Conservation (phyloP, 2,113 vertebrate genomes). For the Galeopterus variegatus region DNA sequence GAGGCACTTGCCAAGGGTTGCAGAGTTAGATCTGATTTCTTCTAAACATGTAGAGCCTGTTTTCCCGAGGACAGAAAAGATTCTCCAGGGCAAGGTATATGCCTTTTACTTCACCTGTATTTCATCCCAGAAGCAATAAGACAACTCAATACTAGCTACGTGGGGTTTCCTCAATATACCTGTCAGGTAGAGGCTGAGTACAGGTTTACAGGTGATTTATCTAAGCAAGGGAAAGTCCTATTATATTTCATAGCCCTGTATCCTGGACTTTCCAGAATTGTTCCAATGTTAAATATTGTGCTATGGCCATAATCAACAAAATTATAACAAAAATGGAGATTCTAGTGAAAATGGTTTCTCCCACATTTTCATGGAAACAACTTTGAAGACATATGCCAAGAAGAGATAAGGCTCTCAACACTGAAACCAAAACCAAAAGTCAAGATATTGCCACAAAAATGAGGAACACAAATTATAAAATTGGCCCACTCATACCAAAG, state of each 20-base stretch:
- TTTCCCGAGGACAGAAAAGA: not conserved
- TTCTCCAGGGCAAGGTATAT: not conserved
- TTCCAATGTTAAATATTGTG: not conserved
- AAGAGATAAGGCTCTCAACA: not conserved
- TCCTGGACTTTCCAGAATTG: constrained; percentile 3
- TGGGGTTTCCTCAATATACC: not conserved
- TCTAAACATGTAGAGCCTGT: not conserved
- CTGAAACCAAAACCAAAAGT: constrained; percentile 28
- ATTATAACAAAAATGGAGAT: not conserved
- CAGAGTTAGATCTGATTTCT: not conserved
- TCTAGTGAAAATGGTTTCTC: not conserved
- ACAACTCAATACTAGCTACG: not conserved
- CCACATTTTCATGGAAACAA: not conserved
- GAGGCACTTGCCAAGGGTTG: not conserved
- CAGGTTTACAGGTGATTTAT: not conserved
- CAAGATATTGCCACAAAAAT: not conserved
- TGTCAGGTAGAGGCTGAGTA: not conserved
- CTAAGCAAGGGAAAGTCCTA: not conserved
- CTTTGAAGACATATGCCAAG: not conserved
- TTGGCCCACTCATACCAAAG: not conserved
- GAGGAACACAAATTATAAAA: not conserved
- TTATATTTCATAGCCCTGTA: not conserved
- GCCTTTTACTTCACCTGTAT: not conserved
- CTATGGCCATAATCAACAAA: not conserved
- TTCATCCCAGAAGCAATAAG: not conserved